Conservation (phyloP, 2,113 vertebrate genomes). For the Tringa solitaria region DNA sequence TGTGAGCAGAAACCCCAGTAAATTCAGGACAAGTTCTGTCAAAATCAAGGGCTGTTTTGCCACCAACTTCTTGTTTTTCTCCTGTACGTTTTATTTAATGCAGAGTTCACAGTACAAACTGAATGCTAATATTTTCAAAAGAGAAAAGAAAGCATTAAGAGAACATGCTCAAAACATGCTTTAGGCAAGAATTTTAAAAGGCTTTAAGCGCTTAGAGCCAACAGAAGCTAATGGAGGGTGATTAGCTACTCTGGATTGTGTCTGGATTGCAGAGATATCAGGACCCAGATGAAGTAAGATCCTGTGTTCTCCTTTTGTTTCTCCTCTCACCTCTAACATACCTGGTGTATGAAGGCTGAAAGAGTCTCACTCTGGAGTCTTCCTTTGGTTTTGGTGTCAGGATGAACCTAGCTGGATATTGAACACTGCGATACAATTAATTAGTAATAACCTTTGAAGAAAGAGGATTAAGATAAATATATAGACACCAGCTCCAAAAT, state of each 20-base stretch:
- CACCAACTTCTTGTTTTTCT: background rate
- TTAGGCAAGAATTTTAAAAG: background rate
- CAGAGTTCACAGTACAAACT: background rate
- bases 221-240: background rate
- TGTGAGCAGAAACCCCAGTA: background rate
- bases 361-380: no score
- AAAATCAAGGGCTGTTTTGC: background rate
- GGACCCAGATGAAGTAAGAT: background rate
- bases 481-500: background rate
- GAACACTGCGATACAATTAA: fast-evolving
- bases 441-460: background rate
- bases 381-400: background rate
- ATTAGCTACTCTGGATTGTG: background rate
- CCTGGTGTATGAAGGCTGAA: background rate
- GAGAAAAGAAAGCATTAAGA: background rate
- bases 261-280: background rate
- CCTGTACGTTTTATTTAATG: background rate
- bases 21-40: background rate
- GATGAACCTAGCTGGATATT: background rate
- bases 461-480: background rate
- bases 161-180: background rate
- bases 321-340: background rate
- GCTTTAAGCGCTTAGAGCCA: background rate
- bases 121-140: background rate
- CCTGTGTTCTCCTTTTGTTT: background rate